Evolutionary conservation across 2,797 vertebrate species (phyloP), one percentile per base, ranked within the genome.

Genomic region (Stomatorhinus walkeri): DNA sequence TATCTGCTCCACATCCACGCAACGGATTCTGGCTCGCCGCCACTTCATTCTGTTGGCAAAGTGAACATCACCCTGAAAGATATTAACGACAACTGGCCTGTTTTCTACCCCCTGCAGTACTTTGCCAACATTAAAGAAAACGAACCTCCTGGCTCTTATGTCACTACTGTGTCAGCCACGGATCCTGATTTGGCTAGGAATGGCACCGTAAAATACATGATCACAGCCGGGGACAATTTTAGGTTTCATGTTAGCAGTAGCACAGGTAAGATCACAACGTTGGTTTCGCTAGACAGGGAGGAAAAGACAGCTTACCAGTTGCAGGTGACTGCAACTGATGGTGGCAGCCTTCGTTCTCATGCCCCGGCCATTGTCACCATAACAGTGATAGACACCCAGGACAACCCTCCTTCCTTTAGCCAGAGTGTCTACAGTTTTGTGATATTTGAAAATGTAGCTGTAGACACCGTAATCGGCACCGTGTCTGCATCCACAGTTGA

Each of bases 91-190:
- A 99, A 99, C 88, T 97, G 96, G 91, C 98, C 98, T 0, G 95
- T 98, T 68, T 99, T 99, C 93, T 99, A 99, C 91, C 98, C 98
- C 0, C 87, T 98, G 89, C 98, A 99, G 89, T 99, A 99, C 93
- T 99, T 99, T 92, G 97, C 98, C 83, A 97, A 97, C 10, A 96
- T 99, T 43, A 97, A 98, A 90, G 98, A 99, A 93, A 99, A 99
- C 0, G 98, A 99, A 90, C 98, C 98, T 3, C 93, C 96, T 0
- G 97, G 96, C n/a, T 97, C 97, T 88, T 97, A 96, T 1, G 95
- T 99, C 90, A 96, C 97, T 85, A 96, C 95, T 0, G 96, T 98
- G 88, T 97, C 96, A 87, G 98, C 98, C 90, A 96, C 96, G 0
- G 98, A 99, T 90, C 97, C 97, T 0, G 98, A 99, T 89, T 91